Conservation (phyloP, 2,113 vertebrate genomes). For the Neotragus pygmaeus region DNA sequence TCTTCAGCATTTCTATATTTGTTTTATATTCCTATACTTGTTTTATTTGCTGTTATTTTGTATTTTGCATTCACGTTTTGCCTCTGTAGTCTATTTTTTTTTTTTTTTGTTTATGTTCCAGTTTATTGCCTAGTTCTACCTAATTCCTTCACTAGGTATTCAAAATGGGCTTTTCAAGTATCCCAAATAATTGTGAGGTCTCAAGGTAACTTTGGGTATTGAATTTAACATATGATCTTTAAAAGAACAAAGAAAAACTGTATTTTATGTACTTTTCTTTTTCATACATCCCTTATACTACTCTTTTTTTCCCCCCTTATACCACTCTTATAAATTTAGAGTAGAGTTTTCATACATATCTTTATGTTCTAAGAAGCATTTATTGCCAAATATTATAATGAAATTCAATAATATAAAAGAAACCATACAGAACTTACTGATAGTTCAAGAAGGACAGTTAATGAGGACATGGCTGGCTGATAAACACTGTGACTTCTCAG, state of each 20-base stretch:
- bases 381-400: slow-evolving; percentile 4
- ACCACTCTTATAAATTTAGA: neutral
- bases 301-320: neutral
- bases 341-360: neutral
- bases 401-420: slow-evolving; percentile 4
- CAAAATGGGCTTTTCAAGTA: slow-evolving; percentile 20
- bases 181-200: neutral
- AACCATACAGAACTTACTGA: neutral
- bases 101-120: neutral
- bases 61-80: neutral
- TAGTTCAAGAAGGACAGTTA: neutral
- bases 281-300: neutral
- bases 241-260: neutral
- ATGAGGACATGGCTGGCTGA: neutral
- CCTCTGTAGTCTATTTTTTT: neutral
- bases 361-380: neutral
- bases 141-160: neutral
- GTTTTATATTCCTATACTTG: neutral
- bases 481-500: neutral
- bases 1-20: neutral
- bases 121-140: neutral
- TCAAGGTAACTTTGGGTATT: neutral
- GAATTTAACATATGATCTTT: slow-evolving; percentile 5
- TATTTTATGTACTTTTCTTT: slow-evolving; percentile 6
- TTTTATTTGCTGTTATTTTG: neutral